These are phyloP conservation scores for Odontothrips loti DNA, from an alignment of 2,888 invertebrate species.

Conservation along the genomic window DNA sequence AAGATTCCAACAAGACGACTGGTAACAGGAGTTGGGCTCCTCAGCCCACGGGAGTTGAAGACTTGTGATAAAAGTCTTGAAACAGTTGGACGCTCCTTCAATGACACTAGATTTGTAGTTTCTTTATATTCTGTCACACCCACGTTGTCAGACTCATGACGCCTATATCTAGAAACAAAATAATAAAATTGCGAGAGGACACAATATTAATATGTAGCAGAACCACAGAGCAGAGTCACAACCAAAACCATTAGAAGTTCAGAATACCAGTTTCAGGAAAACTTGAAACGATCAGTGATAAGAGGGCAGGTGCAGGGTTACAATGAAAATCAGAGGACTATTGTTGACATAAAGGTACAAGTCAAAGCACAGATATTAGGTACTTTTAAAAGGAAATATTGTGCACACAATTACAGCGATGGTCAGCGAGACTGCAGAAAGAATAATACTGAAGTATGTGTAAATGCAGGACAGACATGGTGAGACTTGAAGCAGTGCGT, in stretches of 20 bases:
- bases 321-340: background rate
- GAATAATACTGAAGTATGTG: background rate
- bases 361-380: too few species aligned
- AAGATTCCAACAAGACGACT: conserved; percentile 35
- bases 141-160: conserved; percentile 12
- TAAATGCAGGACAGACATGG: background rate
- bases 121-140: conserved; percentile 34
- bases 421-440: background rate
- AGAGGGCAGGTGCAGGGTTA: background rate
- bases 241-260: background rate
- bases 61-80: conserved; percentile 35
- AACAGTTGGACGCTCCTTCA: conserved; percentile 30
- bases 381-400: background rate
- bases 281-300: too few species aligned
- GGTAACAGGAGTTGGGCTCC: conserved; percentile 34
- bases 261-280: background rate
- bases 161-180: conserved; percentile 28
- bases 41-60: conserved; percentile 34
- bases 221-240: background rate
- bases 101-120: conserved; percentile 32
- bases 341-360: background rate
- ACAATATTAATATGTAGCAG: background rate
- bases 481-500: background rate
- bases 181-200: background rate
- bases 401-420: background rate